These are phyloP conservation scores for Chiroxiphia lanceolata DNA, from an alignment of 2,797 vertebrate genomes.

Conservation along the genomic window DNA sequence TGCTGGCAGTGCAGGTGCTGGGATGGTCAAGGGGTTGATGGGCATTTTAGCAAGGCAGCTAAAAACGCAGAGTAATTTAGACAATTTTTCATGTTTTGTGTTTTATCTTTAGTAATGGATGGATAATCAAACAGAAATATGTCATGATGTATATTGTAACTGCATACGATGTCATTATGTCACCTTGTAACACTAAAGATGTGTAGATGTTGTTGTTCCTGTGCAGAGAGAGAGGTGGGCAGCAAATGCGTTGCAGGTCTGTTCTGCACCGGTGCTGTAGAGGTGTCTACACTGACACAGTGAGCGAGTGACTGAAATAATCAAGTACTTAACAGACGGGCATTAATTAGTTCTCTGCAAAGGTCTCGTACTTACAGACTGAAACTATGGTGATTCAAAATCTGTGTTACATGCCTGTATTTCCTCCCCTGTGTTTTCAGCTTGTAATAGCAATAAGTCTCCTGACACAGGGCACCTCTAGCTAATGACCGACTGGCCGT, in stretches of 20 bases:
- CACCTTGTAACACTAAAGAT: slow-evolving; percentile 58
- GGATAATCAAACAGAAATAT: slow-evolving; percentile 59
- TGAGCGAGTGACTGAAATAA: neutral
- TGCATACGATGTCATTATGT: slow-evolving; percentile 24
- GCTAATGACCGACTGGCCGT: neutral
- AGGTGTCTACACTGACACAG: neutral
- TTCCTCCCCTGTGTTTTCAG: neutral
- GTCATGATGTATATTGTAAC: slow-evolving; percentile 7
- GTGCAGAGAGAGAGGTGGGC: neutral
- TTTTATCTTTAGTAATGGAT: slow-evolving; percentile 44
- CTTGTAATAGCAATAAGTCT: slow-evolving; percentile 58
- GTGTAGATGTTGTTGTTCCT: neutral
- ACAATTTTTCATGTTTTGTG: slow-evolving; percentile 52
- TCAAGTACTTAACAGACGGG: neutral
- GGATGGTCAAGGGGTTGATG: slow-evolving; percentile 55
- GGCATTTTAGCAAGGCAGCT: slow-evolving; percentile 81
- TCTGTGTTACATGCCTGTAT: neutral
- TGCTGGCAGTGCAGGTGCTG: slow-evolving; percentile 76
- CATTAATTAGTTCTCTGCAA: slow-evolving; percentile 53
- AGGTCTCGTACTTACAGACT: neutral
- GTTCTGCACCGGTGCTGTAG: neutral
- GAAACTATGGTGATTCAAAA: neutral
- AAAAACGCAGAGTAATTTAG: slow-evolving; percentile 63
- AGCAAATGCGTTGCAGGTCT: neutral
- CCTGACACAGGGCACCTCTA: slow-evolving; percentile 18